Percentiles rank a stretch among this genome's conserved stretches.
Conservation (phyloP, 53 echinoderm and acorn worm species). For the Henricia sp. region DNA sequence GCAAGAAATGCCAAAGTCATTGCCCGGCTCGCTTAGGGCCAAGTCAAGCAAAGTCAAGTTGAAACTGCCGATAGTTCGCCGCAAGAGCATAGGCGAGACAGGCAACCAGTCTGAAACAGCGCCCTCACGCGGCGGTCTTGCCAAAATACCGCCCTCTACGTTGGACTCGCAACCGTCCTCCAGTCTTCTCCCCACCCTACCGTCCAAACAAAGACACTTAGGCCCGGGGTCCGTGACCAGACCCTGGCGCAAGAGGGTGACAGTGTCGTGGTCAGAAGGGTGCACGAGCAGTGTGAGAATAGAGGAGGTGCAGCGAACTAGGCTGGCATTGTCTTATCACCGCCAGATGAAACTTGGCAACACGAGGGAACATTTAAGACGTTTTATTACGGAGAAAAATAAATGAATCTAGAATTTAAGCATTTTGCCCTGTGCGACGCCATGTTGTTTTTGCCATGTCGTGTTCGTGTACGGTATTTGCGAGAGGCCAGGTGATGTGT, state of each 20-base stretch:
- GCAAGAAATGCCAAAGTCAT: background rate
- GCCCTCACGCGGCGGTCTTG: background rate
- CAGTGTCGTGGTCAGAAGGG: conserved; percentile 42
- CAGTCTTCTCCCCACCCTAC: conserved; percentile 2
- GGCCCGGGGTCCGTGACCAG: background rate
- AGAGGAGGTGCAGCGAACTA: background rate
- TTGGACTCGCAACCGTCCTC: background rate
- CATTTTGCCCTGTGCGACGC: background rate
- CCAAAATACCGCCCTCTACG: background rate
- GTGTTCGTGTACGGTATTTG: no score
- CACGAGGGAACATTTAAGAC: conserved; percentile 33
- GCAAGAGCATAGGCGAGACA: background rate
- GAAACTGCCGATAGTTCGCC: conserved; percentile 12
- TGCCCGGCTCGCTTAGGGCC: background rate
- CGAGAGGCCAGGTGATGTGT: no score
- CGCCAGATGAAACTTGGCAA: background rate
- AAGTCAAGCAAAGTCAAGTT: background rate
- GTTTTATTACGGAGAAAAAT: conserved; percentile 16
- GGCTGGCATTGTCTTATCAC: background rate
- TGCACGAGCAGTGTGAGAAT: conserved; percentile 28
- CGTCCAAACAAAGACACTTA: background rate
- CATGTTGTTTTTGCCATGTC: no score
- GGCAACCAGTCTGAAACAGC: background rate
- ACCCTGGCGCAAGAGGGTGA: conserved; percentile 54
- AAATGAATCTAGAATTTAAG: background rate